Conservation (phyloP, 2,888 invertebrate genomes). For the Monoplex corrugatus region DNA sequence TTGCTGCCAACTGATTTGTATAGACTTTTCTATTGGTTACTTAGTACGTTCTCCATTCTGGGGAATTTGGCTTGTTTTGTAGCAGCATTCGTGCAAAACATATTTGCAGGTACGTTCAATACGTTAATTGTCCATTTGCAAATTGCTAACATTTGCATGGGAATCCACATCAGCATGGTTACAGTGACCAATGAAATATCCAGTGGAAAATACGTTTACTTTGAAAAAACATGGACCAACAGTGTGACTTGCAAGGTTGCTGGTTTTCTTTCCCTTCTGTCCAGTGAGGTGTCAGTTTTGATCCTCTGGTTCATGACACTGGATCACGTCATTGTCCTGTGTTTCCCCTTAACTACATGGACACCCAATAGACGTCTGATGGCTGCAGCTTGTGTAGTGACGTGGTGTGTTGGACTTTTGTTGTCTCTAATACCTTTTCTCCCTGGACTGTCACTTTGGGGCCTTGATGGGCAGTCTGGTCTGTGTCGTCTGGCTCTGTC, state of each 20-base stretch:
- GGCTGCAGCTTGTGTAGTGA: background rate
- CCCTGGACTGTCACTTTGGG: background rate
- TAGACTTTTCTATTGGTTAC: background rate
- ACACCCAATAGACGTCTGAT: background rate
- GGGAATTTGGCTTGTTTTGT: background rate
- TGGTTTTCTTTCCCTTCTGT: background rate
- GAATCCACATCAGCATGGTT: background rate
- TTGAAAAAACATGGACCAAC: background rate
- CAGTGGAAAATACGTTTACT: background rate
- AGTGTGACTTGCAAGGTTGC: background rate
- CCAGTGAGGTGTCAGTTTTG: background rate
- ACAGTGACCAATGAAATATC: background rate
- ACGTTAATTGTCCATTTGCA: background rate
- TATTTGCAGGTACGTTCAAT: no score
- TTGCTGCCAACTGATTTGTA: background rate
- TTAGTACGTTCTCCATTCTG: background rate
- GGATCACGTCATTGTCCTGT: background rate
- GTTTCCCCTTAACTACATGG: background rate
- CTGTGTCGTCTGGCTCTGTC: background rate
- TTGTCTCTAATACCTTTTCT: background rate
- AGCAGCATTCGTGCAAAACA: no score
- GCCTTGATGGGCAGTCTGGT: background rate
- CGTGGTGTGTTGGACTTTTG: background rate
- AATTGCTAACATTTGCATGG: background rate
- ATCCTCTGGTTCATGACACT: background rate